Conservation (phyloP, 2,888 invertebrate genomes). For the Drosophila paramelanica region DNA sequence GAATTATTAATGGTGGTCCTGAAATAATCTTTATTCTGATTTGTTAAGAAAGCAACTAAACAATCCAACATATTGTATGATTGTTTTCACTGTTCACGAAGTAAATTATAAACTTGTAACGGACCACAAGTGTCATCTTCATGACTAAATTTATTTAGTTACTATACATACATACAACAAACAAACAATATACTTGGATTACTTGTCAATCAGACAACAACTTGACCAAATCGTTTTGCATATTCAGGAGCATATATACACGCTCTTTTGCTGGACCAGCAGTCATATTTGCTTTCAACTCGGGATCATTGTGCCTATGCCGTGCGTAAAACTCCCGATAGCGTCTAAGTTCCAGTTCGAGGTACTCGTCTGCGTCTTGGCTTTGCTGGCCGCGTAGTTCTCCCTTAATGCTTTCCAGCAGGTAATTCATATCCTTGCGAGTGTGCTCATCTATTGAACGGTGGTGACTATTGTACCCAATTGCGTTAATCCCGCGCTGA, state of each 20-base stretch:
- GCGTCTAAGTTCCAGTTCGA: slow-evolving; percentile 74
- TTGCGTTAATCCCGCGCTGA: not conserved
- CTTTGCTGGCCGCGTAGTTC: slow-evolving; percentile 74
- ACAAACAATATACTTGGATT: not conserved
- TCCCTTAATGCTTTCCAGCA: slow-evolving; percentile 55
- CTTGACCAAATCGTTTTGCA: slow-evolving; percentile 80
- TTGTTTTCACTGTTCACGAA: not conserved
- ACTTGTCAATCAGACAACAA: slow-evolving; percentile 48
- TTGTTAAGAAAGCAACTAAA: not conserved
- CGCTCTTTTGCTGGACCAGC: slow-evolving; percentile 54
- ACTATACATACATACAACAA: not conserved
- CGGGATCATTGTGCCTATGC: slow-evolving; percentile 29
- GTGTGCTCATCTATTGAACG: slow-evolving; percentile 7
- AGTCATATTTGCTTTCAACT: slow-evolving; percentile 15
- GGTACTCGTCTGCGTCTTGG: slow-evolving; percentile 52
- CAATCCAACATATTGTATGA: not conserved
- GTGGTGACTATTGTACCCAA: not conserved
- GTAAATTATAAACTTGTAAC: not conserved
- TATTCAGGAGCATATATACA: slow-evolving; percentile 70
- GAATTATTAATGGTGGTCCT: not conserved
- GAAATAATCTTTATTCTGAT: not conserved
- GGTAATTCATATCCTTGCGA: slow-evolving; percentile 30
- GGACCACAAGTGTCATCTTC: not conserved
- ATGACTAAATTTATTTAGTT: slow-evolving; percentile 9
- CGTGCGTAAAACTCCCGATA: slow-evolving; percentile 65